Percentiles rank a stretch among this genome's conserved stretches.
Evolutionary conservation across 2,113 vertebrate genomes (phyloP).

Genomic region (Tachuris rubrigastra): DNA sequence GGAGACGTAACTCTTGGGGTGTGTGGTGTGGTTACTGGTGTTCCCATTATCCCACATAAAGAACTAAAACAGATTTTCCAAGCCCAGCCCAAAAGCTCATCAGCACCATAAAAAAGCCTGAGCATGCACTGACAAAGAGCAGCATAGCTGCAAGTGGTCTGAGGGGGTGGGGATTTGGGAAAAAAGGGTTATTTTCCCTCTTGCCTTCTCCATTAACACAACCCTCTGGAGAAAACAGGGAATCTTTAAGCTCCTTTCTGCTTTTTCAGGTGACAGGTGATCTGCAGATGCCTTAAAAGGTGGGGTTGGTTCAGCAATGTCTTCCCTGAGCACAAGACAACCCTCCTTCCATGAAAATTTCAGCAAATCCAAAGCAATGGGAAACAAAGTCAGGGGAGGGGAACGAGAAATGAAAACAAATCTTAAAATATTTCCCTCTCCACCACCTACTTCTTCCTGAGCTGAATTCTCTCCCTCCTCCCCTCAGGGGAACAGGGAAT

Average conservation of each 20-base stretch:
- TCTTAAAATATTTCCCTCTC: not conserved
- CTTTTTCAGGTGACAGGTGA: not conserved
- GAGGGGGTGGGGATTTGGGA: not conserved
- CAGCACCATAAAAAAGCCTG: not conserved
- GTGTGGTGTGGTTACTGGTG: not conserved
- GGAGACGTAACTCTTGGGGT: not conserved
- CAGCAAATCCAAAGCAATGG: not conserved
- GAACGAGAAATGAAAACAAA: not conserved
- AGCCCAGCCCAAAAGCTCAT: not conserved
- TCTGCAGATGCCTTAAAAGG: not conserved
- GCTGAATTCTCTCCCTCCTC: accelerated
- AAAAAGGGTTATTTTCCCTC: not conserved
- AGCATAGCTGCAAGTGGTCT: not conserved
- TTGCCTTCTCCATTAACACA: not conserved
- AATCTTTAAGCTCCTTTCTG: not conserved
- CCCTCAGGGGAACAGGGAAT: not conserved
- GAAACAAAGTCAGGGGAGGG: not conserved
- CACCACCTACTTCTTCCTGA: not conserved
- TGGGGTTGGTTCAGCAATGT: not conserved
- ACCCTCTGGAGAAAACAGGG: not conserved
- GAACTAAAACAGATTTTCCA: not conserved
- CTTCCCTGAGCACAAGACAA: not conserved
- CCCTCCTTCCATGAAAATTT: not conserved
- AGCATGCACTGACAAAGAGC: not conserved
- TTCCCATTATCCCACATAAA: accelerated